Percentiles rank a stretch among this genome's conserved stretches.
phyloP scores from a whole-genome alignment of 2,888 invertebrate genomes.

The Chloroclystis v-ata region DNA sequence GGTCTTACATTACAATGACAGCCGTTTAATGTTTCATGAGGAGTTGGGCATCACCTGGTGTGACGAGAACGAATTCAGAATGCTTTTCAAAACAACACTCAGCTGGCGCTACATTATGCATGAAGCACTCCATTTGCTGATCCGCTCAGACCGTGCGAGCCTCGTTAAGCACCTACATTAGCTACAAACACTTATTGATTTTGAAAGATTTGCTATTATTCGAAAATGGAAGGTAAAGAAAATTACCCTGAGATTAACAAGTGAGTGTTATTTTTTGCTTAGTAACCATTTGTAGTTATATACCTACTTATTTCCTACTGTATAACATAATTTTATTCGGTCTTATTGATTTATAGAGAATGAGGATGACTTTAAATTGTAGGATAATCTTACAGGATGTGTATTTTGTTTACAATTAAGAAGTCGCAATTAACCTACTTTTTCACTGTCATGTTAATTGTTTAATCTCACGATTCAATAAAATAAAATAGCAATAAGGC shows the following conservation, averaged over 20 bases:
- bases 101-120: constrained; percentile 75
- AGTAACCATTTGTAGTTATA: too few relatives aligned
- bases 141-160: constrained; percentile 75
- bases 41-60: constrained; percentile 70
- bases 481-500: too few relatives aligned
- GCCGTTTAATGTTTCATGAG: constrained; percentile 73
- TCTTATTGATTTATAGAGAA: too few relatives aligned
- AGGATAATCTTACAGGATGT: too few relatives aligned
- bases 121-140: constrained; percentile 78
- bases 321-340: too few relatives aligned
- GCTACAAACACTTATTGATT: constrained; percentile 76
- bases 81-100: constrained; percentile 78
- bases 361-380: too few relatives aligned
- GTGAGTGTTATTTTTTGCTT: too few relatives aligned
- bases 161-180: constrained; percentile 78
- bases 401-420: too few relatives aligned
- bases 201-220: constrained; percentile 67
- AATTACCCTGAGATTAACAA: neutral
- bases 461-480: too few relatives aligned
- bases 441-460: too few relatives aligned
- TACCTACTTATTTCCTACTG: too few relatives aligned
- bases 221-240: constrained; percentile 32
- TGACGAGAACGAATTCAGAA: constrained; percentile 77
- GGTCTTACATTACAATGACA: constrained; percentile 42
- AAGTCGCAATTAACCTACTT: too few relatives aligned